These are phyloP conservation scores for Macrotis lagotis DNA, from an alignment of 2,113 vertebrate species.

Conservation along the genomic window DNA sequence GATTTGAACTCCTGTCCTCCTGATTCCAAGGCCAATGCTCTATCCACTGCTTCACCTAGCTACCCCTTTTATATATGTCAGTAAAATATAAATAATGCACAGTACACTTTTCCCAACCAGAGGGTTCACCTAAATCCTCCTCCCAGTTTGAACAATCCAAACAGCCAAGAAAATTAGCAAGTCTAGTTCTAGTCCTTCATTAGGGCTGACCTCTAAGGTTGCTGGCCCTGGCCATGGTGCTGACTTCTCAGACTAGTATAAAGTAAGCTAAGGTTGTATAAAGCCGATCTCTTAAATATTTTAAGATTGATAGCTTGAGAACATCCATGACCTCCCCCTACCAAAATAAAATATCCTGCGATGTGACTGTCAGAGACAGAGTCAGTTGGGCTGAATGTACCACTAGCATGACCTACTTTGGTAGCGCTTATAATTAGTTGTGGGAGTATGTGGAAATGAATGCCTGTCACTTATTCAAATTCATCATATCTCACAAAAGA, in stretches of 20 bases:
- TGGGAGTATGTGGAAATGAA: not conserved
- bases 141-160: not conserved
- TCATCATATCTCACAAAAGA: not conserved
- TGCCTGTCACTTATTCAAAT: not conserved
- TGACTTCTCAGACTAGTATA: not conserved
- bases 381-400: not conserved
- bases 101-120: not conserved
- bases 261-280: not conserved
- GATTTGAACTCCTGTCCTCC: not conserved
- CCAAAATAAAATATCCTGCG: not conserved
- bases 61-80: not conserved
- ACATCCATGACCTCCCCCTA: not conserved
- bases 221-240: not conserved
- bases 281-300: not conserved
- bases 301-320: not conserved
- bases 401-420: not conserved
- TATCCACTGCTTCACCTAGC: not conserved
- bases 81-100: not conserved
- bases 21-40: not conserved
- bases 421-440: not conserved
- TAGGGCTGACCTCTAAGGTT: not conserved
- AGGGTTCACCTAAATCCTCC: not conserved
- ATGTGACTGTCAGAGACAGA: not conserved
- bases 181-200: not conserved
- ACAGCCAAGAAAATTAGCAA: not conserved